A percentile compares a stretch with the other conserved stretches of the same genome.
phyloP scores from a whole-genome alignment of 2,113 vertebrate species.

The Eublepharis macularius region DNA sequence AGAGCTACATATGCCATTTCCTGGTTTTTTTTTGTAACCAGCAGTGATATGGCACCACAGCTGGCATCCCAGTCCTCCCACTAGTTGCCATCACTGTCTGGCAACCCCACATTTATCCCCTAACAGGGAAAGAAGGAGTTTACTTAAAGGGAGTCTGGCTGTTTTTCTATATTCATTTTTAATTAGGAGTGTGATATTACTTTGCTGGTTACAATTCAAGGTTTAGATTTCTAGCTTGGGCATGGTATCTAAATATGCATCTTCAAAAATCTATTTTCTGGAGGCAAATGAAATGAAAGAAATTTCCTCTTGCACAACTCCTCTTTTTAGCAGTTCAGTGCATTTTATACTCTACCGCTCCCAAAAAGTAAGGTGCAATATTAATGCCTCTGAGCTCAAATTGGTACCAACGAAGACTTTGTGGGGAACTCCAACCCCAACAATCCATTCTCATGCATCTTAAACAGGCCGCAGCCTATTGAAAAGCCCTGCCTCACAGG shows the following conservation, averaged over 20 bases:
- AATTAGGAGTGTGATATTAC: neutral
- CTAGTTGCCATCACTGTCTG: no score
- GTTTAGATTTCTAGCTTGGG: constrained; percentile 23
- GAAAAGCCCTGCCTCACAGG: constrained; percentile 30
- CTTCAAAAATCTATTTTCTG: constrained; percentile 25
- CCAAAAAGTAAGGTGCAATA: neutral
- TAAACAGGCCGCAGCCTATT: constrained; percentile 47
- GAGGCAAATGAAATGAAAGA: constrained; percentile 50
- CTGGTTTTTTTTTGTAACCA: no score
- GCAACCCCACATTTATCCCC: constrained; percentile 22
- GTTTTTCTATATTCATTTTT: constrained; percentile 48
- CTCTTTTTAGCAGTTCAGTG: constrained; percentile 5
- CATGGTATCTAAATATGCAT: constrained; percentile 17
- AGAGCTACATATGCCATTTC: no score
- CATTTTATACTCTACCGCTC: constrained; percentile 14
- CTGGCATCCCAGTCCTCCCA: no score
- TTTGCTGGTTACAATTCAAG: constrained; percentile 10
- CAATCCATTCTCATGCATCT: constrained; percentile 11
- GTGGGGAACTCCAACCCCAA: constrained; percentile 20
- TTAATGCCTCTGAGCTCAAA: constrained; percentile 30
- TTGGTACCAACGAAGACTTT: neutral
- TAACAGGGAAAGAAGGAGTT: neutral
- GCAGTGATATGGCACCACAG: no score
- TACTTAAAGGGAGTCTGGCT: constrained; percentile 39
- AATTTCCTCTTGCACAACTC: constrained; percentile 17